Conservation (phyloP, 2,113 vertebrate genomes). For the Phyllostomus discolor region DNA sequence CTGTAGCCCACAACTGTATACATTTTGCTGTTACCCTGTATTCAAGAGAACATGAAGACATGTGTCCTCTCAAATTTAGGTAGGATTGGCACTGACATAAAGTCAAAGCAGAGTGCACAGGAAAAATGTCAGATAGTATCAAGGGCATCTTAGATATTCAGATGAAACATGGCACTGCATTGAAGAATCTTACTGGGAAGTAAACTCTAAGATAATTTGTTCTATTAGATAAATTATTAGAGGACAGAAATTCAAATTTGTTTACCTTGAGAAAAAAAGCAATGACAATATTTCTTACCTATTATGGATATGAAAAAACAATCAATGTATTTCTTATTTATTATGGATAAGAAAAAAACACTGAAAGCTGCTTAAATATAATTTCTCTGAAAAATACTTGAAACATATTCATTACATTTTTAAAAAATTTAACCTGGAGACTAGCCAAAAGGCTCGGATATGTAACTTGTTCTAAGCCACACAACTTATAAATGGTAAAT, state of each 20-base stretch:
- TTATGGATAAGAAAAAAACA: not conserved
- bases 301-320: not conserved
- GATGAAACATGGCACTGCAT: not conserved
- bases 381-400: not conserved
- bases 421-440: not conserved
- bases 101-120: not conserved
- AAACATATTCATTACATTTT: not conserved
- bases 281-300: not conserved
- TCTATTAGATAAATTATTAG: not conserved
- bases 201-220: not conserved
- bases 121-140: not conserved
- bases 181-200: not conserved
- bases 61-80: not conserved
- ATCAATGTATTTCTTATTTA: not conserved
- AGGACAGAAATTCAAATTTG: not conserved
- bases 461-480: not conserved
- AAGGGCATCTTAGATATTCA: not conserved
- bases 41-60: not conserved
- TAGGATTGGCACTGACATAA: not conserved
- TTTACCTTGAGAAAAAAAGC: not conserved
- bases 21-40: not conserved
- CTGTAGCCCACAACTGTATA: not conserved
- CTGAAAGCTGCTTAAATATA: not conserved
- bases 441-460: not conserved
- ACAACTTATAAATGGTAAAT: not conserved